Percentiles rank a stretch among this genome's conserved stretches.
Conservation (phyloP, 2,113 vertebrate species). For the Parus major region DNA sequence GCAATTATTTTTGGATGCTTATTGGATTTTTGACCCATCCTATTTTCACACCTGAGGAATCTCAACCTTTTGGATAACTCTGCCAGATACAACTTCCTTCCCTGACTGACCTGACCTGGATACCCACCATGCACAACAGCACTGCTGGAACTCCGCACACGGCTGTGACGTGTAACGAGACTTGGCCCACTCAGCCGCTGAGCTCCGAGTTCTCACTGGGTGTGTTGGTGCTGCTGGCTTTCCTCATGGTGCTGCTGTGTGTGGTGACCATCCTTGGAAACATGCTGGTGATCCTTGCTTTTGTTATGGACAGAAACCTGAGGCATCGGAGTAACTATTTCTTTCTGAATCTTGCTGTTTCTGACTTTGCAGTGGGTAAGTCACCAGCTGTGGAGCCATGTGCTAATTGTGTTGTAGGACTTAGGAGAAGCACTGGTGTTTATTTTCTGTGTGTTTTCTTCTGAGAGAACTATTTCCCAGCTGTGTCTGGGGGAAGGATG, state of each 20-base stretch:
- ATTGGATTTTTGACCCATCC: background rate
- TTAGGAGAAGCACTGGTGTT: background rate
- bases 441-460: slow-evolving; percentile 58
- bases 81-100: background rate
- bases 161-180: background rate
- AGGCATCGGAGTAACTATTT: slow-evolving; percentile 74
- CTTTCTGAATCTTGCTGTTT: slow-evolving; percentile 84
- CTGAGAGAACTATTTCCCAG: background rate
- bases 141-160: accelerated
- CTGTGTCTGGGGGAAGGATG: background rate
- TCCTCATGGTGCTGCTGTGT: slow-evolving; percentile 82
- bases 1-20: background rate
- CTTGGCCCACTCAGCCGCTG: background rate
- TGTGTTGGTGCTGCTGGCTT: slow-evolving; percentile 69
- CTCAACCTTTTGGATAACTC: background rate
- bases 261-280: slow-evolving; percentile 85
- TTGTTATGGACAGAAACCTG: slow-evolving; percentile 86
- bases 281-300: slow-evolving; percentile 84
- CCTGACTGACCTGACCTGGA: background rate
- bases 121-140: background rate
- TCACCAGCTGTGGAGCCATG: background rate
- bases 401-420: background rate
- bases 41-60: background rate
- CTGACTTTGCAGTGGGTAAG: slow-evolving; percentile 92
- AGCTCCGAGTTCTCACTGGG: slow-evolving; percentile 43